These are phyloP conservation scores for Apodemus sylvaticus DNA, from an alignment of 2,113 vertebrate species.

Conservation along the genomic window DNA sequence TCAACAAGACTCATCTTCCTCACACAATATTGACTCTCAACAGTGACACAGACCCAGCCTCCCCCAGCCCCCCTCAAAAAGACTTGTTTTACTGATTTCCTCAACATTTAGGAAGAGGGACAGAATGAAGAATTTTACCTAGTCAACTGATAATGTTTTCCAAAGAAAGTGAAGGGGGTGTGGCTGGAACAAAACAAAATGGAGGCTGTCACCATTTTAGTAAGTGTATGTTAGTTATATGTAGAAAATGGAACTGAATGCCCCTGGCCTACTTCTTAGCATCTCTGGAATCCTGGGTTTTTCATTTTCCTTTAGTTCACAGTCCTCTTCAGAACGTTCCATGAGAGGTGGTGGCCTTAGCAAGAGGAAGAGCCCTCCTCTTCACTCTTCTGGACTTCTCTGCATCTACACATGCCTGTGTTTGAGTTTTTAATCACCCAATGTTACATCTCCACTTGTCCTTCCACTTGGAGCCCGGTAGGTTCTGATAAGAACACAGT, in stretches of 20 bases:
- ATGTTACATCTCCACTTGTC: neutral
- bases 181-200: neutral
- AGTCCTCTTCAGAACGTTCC: neutral
- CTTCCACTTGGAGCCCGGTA: neutral
- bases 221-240: neutral
- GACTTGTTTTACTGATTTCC: neutral
- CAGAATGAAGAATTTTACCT: neutral
- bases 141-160: neutral
- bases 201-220: neutral
- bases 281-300: slow-evolving; percentile 29
- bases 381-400: neutral
- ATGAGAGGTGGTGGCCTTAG: neutral
- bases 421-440: neutral
- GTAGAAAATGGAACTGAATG: neutral
- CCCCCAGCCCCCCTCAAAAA: neutral
- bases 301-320: slow-evolving; percentile 17
- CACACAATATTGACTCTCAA: neutral
- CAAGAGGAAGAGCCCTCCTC: neutral
- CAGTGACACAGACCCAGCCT: neutral
- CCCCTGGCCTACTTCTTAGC: neutral
- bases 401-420: neutral
- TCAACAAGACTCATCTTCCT: neutral
- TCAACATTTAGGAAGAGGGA: slow-evolving; percentile 4
- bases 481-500: slow-evolving; percentile 34
- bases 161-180: neutral